Evolutionary conservation across 2,113 vertebrate species (phyloP).

Genomic region (Cyprinodon variegatus): DNA sequence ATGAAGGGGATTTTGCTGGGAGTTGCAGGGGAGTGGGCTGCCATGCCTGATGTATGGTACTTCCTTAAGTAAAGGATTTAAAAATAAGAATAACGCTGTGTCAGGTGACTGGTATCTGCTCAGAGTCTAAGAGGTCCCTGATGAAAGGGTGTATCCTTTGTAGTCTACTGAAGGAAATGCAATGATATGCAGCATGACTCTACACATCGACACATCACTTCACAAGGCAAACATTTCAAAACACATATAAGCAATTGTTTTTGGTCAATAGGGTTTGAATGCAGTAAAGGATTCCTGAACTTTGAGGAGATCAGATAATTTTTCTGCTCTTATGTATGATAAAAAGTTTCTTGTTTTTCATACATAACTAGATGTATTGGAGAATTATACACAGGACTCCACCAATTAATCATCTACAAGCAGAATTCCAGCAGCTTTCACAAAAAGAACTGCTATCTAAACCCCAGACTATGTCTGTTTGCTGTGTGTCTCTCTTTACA

Average conservation of each 20-base stretch:
- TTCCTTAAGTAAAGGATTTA: slow-evolving; percentile 15
- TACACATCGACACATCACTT: slow-evolving; percentile 46
- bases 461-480: slow-evolving; percentile 59
- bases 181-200: slow-evolving; percentile 53
- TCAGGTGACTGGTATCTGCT: slow-evolving; percentile 67
- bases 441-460: slow-evolving; percentile 50
- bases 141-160: slow-evolving; percentile 58
- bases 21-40: no score
- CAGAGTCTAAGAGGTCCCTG: slow-evolving; percentile 37
- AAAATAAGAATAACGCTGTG: slow-evolving; percentile 33
- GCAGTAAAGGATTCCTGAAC: slow-evolving; percentile 15
- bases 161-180: slow-evolving; percentile 50
- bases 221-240: slow-evolving; percentile 38
- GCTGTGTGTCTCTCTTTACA: slow-evolving; percentile 67
- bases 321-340: slow-evolving; percentile 1
- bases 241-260: slow-evolving; percentile 6
- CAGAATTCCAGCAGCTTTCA: slow-evolving; percentile 38
- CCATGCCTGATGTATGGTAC: slow-evolving; percentile 23
- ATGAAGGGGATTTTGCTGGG: no score
- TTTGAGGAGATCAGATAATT: slow-evolving; percentile 9
- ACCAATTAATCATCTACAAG: slow-evolving; percentile 29
- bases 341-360: slow-evolving; percentile 36
- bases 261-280: slow-evolving; percentile 27
- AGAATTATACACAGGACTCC: background rate
- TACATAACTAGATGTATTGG: slow-evolving; percentile 40